Conservation (phyloP, 2,888 invertebrate species). For the Acholoe squamosa region DNA sequence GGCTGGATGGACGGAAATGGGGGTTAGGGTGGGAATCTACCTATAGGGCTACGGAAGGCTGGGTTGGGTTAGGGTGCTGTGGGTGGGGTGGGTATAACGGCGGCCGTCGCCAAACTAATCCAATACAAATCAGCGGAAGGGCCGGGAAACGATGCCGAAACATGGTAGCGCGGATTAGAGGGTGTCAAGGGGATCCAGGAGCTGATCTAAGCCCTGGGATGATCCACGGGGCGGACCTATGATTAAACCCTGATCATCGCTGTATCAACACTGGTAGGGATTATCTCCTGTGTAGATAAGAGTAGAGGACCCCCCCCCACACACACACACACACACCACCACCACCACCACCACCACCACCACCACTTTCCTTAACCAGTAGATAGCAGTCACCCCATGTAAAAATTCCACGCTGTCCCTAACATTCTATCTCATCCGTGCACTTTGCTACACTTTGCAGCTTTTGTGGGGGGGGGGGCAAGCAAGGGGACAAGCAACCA, state of each 20-base stretch:
- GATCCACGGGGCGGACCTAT: slow-evolving; percentile 9
- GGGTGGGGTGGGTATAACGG: background rate
- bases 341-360: background rate
- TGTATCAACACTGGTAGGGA: slow-evolving; percentile 43
- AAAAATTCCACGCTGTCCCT: background rate
- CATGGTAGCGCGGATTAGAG: slow-evolving; percentile 23
- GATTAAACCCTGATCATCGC: slow-evolving; percentile 57
- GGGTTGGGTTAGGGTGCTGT: background rate
- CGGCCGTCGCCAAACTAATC: background rate
- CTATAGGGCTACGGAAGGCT: too few species aligned
- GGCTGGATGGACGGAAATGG: background rate
- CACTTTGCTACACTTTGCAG: too few species aligned
- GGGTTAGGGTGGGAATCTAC: too few species aligned
- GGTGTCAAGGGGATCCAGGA: slow-evolving; percentile 25
- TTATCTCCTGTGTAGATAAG: slow-evolving; percentile 18
- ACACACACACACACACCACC: background rate
- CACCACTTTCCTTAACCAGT: background rate
- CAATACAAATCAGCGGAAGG: slow-evolving; percentile 48
- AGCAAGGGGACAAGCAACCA: too few species aligned
- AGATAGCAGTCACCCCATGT: background rate
- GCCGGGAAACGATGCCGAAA: background rate
- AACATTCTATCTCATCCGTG: too few species aligned
- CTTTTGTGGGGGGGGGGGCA: too few species aligned
- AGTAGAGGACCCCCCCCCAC: background rate
- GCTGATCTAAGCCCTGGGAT: slow-evolving; percentile 16